Evolutionary conservation across 2,888 invertebrate species (phyloP).

Genomic region (Heliothis peltigera): DNA sequence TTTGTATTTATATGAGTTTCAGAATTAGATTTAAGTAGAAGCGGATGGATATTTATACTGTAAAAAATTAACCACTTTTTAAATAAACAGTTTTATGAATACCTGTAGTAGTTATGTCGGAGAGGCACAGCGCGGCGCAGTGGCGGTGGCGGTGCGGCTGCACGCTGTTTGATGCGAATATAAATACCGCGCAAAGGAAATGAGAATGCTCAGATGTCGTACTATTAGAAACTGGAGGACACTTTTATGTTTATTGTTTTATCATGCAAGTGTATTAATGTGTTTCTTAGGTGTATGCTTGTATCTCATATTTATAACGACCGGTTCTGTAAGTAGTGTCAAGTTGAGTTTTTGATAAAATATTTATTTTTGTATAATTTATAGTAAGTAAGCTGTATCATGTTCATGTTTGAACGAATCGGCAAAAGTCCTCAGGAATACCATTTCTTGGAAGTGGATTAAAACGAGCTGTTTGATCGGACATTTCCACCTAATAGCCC

Average conservation of each 20-base stretch:
- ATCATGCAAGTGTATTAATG: neutral
- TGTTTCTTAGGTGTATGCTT: neutral
- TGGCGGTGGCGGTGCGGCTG: slow-evolving; percentile 6
- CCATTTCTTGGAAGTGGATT: neutral
- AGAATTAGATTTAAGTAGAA: too few relatives aligned
- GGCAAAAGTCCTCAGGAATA: neutral
- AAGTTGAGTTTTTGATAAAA: too few relatives aligned
- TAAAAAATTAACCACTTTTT: too few relatives aligned
- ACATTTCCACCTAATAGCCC: neutral
- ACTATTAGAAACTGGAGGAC: neutral
- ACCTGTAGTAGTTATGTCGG: slow-evolving; percentile 32
- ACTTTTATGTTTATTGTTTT: neutral
- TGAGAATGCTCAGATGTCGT: slow-evolving; percentile 2
- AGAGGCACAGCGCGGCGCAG: slow-evolving; percentile 8
- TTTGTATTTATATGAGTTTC: too few relatives aligned
- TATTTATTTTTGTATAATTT: too few relatives aligned
- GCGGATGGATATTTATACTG: too few relatives aligned
- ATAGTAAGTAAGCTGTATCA: too few relatives aligned
- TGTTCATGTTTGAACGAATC: too few relatives aligned
- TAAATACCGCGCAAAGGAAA: slow-evolving; percentile 22
- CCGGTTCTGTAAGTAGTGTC: too few relatives aligned
- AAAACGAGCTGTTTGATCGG: neutral
- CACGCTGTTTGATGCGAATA: slow-evolving; percentile 9
- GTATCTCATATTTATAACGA: too few relatives aligned
- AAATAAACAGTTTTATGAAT: neutral